Evolutionary conservation across 2,113 vertebrate genomes (phyloP).

Genomic region (Seriola aureovittata): DNA sequence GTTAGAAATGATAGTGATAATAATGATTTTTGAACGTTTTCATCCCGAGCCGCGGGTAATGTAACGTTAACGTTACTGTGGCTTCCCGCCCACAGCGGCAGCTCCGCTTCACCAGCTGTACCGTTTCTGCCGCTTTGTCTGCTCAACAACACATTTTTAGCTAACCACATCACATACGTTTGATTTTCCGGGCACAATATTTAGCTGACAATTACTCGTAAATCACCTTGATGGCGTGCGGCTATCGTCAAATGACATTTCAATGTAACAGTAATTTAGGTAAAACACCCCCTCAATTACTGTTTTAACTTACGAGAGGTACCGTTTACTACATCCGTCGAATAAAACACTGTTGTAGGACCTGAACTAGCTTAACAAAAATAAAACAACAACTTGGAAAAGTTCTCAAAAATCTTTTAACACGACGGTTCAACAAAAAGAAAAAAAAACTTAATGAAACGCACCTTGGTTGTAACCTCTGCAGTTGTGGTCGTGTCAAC

Average conservation of each 20-base stretch:
- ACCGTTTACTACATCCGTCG: not conserved
- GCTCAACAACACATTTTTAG: conserved; percentile 19
- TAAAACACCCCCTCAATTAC: not conserved
- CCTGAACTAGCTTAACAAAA: not conserved
- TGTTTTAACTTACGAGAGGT: conserved; percentile 43
- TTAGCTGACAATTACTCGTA: not conserved
- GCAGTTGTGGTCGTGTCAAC: conserved; percentile 83
- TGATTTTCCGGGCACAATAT: not conserved
- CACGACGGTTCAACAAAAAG: conserved; percentile 21
- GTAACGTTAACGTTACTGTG: conserved; percentile 39
- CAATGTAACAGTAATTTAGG: not conserved
- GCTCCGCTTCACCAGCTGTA: conserved; percentile 66
- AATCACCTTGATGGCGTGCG: not conserved
- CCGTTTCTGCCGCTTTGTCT: conserved; percentile 73
- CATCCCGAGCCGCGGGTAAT: not conserved
- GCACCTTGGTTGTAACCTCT: conserved; percentile 87
- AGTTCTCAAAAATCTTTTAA: conserved; percentile 55
- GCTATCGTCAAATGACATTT: conserved; percentile 20
- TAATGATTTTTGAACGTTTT: not conserved
- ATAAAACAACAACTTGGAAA: conserved; percentile 40
- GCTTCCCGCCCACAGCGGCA: conserved; percentile 80
- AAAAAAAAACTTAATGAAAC: conserved; percentile 65
- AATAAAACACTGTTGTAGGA: not conserved
- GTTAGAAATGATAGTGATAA: not conserved
- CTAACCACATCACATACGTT: conserved; percentile 15